These are phyloP conservation scores for Sipha flava DNA, from an alignment of 1,140 invertebrate genomes.

Conservation along the genomic window DNA sequence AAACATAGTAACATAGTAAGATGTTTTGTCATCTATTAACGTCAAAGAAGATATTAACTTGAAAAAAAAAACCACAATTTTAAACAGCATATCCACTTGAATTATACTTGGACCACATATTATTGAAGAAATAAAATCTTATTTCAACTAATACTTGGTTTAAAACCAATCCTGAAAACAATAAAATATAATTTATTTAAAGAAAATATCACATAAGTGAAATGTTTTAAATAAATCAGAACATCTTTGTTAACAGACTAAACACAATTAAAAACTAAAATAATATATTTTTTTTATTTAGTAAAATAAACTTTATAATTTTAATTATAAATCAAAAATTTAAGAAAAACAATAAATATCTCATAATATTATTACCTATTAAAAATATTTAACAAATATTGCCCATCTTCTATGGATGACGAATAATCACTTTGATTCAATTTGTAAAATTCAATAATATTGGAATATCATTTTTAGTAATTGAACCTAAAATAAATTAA, in stretches of 20 bases:
- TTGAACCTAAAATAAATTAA: background rate
- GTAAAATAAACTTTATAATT: too few species aligned
- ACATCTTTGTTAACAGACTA: too few species aligned
- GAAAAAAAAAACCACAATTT: background rate
- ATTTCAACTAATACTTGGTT: background rate
- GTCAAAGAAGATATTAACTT: background rate
- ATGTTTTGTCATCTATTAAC: background rate
- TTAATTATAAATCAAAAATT: background rate
- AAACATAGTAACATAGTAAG: background rate
- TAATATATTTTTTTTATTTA: too few species aligned
- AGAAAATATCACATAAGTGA: background rate
- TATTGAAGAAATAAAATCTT: background rate
- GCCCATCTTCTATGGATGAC: background rate
- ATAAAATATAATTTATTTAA: background rate
- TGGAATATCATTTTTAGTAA: background rate
- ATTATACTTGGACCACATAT: background rate
- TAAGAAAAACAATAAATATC: background rate
- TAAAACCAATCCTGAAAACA: background rate
- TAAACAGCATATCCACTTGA: background rate
- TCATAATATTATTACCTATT: background rate
- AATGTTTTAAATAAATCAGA: too few species aligned
- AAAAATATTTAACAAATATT: background rate
- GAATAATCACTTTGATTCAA: background rate
- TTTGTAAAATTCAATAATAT: background rate
- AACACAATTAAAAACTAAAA: too few species aligned